Conservation (phyloP, 2,113 vertebrate genomes). For the Cynoglossus semilaevis region DNA sequence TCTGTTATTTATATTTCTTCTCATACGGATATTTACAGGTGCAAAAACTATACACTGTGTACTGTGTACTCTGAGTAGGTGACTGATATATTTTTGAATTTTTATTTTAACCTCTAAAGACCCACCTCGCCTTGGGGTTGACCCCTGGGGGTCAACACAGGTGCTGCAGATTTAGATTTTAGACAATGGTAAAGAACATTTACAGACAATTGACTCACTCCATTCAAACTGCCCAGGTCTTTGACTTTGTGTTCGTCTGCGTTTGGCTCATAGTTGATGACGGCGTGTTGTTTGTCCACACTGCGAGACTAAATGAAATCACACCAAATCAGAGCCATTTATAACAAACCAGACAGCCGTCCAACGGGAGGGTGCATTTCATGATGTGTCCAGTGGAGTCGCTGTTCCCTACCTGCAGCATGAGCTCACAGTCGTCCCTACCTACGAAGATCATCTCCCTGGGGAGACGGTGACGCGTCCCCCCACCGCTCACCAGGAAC, state of each 20-base stretch:
- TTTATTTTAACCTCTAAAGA: too few species aligned
- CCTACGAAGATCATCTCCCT: constrained; percentile 99
- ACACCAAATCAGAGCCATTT: constrained; percentile 31
- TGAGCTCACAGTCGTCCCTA: constrained; percentile 97
- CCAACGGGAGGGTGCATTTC: constrained; percentile 3
- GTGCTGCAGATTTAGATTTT: too few species aligned
- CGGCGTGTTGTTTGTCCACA: constrained; percentile 95
- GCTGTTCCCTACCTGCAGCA: constrained; percentile 87
- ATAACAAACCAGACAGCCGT: constrained; percentile 21
- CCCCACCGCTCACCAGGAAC: constrained; percentile 96
- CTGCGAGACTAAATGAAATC: constrained; percentile 87
- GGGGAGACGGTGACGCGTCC: constrained; percentile 93
- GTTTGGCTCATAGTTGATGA: constrained; percentile 93
- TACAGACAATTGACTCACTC: constrained; percentile 78
- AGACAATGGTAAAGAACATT: too few species aligned
- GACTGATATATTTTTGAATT: too few species aligned
- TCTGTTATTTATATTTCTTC: too few species aligned
- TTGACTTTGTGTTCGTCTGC: constrained; percentile 93
- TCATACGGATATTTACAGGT: too few species aligned
- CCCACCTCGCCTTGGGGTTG: too few species aligned
- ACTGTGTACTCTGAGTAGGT: too few species aligned
- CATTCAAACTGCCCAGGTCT: constrained; percentile 93
- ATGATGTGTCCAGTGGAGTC: neutral
- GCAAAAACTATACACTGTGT: too few species aligned
- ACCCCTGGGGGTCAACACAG: too few species aligned